Evolutionary conservation across 2,113 vertebrate genomes (phyloP), one percentile per base, ranked within the genome.

Genomic region (Murina feae): DNA sequence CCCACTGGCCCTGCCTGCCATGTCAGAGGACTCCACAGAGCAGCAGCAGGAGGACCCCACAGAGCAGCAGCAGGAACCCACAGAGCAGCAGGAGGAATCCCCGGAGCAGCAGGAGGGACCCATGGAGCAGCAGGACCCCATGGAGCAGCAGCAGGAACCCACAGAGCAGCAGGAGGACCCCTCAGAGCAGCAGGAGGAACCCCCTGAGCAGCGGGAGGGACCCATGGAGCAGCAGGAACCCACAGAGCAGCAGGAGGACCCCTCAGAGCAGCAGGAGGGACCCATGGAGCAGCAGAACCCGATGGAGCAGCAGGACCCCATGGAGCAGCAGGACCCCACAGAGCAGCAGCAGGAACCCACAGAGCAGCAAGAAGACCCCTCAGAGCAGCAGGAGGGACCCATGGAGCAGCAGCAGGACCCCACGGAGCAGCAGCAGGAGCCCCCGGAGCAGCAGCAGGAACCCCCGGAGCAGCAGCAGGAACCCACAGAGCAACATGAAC

Each of bases 391-490:
- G 51, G 18, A 53, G 51, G 51, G 8, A 1, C 51, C 51, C 51
- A 20, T 17, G 49, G 49, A 51, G 49, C 49, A 51, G 49, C 16
- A 58, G 74, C n/a, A n/a, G n/a, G 79, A 9, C 91, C 53, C 28
- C 65, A 30, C 6, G 53, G 68, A 71, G 68, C 35, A 63, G 14
- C 92, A 71, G 85, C 0, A 14, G 25, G 71, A 28, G 1, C 28
- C 42, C 71, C 2, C 16, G 4, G 86, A 85, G 4, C 83, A 96
- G 35, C 96, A 95, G 6, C n/a, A 94, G 0, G 42, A 75, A 5
- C 94, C 87, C 95, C 92, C 84, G 0, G 89, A 84, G 6, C 89
- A 97, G 35, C 97, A 95, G 5, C 35, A 65, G 14, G 47, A 53
- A 80, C 94, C 91, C 44, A 92, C 80, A 0, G 89, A 86, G 9